Evolutionary conservation across 2,113 vertebrate genomes (phyloP).

Genomic region (Tricholaema leucomelas): DNA sequence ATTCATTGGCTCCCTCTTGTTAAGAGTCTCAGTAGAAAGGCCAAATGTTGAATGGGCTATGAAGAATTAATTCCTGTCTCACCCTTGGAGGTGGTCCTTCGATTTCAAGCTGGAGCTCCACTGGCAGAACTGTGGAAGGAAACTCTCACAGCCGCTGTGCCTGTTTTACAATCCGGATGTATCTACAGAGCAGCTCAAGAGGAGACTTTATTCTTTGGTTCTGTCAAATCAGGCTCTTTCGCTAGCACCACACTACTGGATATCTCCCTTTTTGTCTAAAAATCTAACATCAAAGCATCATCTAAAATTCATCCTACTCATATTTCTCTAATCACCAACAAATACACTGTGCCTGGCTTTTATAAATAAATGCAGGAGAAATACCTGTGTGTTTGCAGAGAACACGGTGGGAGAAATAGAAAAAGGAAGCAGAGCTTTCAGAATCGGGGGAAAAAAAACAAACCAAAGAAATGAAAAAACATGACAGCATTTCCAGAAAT

Average conservation of each 20-base stretch:
- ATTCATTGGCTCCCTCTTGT: slow-evolving; percentile 37
- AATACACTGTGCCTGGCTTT: not conserved
- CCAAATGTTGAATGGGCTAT: slow-evolving; percentile 18
- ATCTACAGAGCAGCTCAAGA: not conserved
- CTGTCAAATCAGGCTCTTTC: not conserved
- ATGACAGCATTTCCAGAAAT: slow-evolving; percentile 14
- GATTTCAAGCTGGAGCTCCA: not conserved
- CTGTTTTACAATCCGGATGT: not conserved
- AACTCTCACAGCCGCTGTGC: not conserved
- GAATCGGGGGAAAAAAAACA: not conserved
- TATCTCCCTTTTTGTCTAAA: not conserved
- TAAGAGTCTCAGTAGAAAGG: not conserved
- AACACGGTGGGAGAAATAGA: not conserved
- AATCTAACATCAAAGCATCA: not conserved
- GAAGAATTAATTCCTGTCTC: slow-evolving; percentile 40
- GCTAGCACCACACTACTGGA: not conserved
- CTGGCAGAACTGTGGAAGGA: not conserved
- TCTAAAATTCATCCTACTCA: not conserved
- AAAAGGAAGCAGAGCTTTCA: not conserved
- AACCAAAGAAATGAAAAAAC: not conserved
- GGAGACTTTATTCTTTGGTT: not conserved
- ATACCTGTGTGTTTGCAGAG: not conserved
- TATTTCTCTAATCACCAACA: not conserved
- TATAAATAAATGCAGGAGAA: not conserved
- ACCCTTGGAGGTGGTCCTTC: not conserved